A percentile compares a stretch with the other conserved stretches of the same genome.
phyloP scores from a whole-genome alignment of 2,888 invertebrate species.

The Macrophya annulata region DNA sequence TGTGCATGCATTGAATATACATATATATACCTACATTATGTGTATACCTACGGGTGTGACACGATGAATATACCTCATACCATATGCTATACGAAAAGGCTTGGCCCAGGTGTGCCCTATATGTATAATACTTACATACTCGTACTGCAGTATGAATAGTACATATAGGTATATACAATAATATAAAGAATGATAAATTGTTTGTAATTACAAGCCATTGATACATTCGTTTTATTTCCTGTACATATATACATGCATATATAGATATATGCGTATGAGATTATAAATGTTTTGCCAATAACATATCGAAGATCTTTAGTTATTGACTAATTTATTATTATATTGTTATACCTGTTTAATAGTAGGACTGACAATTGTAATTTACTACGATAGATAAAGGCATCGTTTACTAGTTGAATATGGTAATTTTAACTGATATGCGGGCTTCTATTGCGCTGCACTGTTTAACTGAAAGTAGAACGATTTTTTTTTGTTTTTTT shows the following conservation, averaged over 20 bases:
- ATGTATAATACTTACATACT: neutral
- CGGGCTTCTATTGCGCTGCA: neutral
- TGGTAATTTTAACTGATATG: conserved; percentile 5
- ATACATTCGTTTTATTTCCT: conserved; percentile 1
- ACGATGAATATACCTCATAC: conserved; percentile 37
- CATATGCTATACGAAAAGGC: conserved; percentile 17
- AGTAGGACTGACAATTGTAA: neutral
- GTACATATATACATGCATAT: neutral
- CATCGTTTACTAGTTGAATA: neutral
- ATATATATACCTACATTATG: neutral
- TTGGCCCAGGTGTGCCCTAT: conserved; percentile 51
- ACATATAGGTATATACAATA: too few relatives aligned
- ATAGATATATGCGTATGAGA: neutral
- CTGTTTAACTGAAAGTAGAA: neutral
- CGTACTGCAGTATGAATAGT: too few relatives aligned
- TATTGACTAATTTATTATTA: neutral
- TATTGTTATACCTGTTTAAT: neutral
- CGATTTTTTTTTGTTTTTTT: neutral
- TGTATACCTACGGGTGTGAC: conserved; percentile 27
- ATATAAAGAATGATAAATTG: neutral
- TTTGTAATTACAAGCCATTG: neutral
- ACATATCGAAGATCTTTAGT: neutral
- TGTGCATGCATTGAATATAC: neutral
- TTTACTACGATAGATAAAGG: neutral
- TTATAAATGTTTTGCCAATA: too few relatives aligned